Conservation (phyloP, 1,140 invertebrate species). For the Phymorhynchus buccinoides region DNA sequence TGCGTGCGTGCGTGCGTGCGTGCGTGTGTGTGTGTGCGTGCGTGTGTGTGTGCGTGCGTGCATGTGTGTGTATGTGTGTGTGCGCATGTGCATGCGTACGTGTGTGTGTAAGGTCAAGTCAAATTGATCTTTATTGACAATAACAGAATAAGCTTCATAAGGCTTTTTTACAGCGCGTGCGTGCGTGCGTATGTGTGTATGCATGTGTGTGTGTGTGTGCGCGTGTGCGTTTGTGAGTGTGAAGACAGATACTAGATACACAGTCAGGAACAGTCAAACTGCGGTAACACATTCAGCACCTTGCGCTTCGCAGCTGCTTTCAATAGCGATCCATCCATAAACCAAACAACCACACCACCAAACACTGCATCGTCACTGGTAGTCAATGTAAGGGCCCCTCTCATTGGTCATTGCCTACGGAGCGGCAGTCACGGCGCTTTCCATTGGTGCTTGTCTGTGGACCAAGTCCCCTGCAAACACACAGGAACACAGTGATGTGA, state of each 20-base stretch:
- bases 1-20: not conserved
- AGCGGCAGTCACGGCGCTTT: not conserved
- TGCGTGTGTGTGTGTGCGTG: not conserved
- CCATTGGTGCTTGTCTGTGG: not conserved
- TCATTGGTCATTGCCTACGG: not conserved
- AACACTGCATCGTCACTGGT: not conserved
- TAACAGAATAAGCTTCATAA: no score
- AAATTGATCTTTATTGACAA: no score
- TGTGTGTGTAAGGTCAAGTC: no score
- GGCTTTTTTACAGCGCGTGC: no score
- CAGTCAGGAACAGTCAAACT: not conserved
- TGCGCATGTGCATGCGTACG: not conserved
- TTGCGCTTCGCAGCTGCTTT: not conserved
- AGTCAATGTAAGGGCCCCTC: not conserved
- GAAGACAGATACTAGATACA: not conserved
- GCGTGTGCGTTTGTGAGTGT: not conserved
- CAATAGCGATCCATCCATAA: not conserved
- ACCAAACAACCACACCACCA: not conserved
- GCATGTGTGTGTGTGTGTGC: not conserved
- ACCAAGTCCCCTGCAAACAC: not conserved
- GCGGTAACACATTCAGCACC: not conserved
- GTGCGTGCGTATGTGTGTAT: not conserved
- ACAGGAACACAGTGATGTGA: not conserved
- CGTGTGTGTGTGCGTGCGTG: not conserved
- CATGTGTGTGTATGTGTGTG: not conserved